phyloP scores from a whole-genome alignment of 2,888 invertebrate species.

The Pandemis heparana region DNA sequence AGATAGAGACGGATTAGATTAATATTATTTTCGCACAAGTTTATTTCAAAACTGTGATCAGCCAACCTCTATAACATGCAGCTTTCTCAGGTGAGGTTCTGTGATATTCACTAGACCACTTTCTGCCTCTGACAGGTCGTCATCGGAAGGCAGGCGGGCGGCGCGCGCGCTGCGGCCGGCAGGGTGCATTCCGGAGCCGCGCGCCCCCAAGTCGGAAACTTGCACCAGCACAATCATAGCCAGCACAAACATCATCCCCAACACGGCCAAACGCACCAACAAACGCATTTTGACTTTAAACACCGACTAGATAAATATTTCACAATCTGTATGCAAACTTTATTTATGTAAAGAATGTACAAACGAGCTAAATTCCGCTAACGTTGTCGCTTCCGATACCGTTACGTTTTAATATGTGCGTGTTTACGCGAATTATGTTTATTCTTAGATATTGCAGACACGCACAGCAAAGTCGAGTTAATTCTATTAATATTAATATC shows the following conservation, averaged over 20 bases:
- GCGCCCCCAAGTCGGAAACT: conserved; percentile 50
- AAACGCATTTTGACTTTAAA: conserved; percentile 57
- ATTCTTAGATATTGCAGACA: background rate
- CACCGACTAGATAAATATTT: background rate
- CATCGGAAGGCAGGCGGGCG: conserved; percentile 30
- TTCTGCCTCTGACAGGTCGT: background rate
- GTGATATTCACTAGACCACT: background rate
- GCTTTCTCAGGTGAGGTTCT: background rate
- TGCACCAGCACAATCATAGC: conserved; percentile 56
- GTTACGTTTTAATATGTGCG: background rate
- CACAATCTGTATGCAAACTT: background rate
- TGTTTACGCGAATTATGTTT: background rate
- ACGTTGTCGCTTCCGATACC: background rate
- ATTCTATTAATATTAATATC: background rate
- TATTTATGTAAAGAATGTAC: background rate
- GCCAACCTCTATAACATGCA: conserved; percentile 48
- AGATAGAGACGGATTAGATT: background rate
- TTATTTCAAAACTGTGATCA: background rate
- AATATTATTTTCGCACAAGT: background rate
- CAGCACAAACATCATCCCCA: conserved; percentile 52
- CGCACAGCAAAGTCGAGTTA: background rate
- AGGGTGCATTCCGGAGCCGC: conserved; percentile 34
- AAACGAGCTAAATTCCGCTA: background rate
- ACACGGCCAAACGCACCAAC: conserved; percentile 54
- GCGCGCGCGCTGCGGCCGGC: conserved; percentile 43